Percentiles rank a stretch among this genome's conserved stretches.
These are phyloP conservation scores for Lathronympha strigana DNA, from an alignment of 2,888 invertebrate species.

Conservation along the genomic window DNA sequence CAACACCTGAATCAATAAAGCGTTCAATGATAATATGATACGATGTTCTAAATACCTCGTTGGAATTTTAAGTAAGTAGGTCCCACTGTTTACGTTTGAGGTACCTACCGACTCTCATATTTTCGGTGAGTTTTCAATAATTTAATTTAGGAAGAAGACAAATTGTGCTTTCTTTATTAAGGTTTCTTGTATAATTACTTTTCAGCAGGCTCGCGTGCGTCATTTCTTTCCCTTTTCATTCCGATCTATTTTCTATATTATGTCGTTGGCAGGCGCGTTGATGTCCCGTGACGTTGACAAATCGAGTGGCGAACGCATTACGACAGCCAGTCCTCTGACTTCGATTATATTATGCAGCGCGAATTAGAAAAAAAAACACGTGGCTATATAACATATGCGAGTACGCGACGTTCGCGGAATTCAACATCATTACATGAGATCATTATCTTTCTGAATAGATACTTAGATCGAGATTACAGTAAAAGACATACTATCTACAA, in stretches of 20 bases:
- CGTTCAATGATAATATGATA: conserved; percentile 2
- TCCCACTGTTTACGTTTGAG: background rate
- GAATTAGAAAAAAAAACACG: conserved; percentile 41
- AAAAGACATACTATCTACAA: background rate
- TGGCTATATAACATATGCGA: conserved; percentile 10
- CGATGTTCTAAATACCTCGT: conserved; percentile 2
- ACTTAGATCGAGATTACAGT: background rate
- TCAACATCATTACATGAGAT: conserved; percentile 33
- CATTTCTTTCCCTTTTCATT: conserved; percentile 38
- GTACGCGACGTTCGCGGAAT: conserved; percentile 27
- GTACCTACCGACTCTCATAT: too few relatives aligned
- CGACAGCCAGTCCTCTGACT: conserved; percentile 61
- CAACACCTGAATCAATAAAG: conserved; percentile 37
- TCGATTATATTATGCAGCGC: conserved; percentile 46
- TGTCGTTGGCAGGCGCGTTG: conserved; percentile 64
- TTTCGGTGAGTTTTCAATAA: too few relatives aligned
- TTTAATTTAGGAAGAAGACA: background rate
- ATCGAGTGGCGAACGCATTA: conserved; percentile 65
- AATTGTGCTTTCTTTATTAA: conserved; percentile 5
- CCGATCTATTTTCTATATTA: conserved; percentile 43
- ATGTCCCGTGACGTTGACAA: conserved; percentile 74
- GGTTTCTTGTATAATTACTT: conserved; percentile 29
- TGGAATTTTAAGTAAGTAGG: background rate
- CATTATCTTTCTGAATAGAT: conserved; percentile 12
- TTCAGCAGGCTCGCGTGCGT: conserved; percentile 35